These are phyloP conservation scores for Rhodinocichla rosea DNA, from an alignment of 2,113 vertebrate genomes.

Conservation along the genomic window DNA sequence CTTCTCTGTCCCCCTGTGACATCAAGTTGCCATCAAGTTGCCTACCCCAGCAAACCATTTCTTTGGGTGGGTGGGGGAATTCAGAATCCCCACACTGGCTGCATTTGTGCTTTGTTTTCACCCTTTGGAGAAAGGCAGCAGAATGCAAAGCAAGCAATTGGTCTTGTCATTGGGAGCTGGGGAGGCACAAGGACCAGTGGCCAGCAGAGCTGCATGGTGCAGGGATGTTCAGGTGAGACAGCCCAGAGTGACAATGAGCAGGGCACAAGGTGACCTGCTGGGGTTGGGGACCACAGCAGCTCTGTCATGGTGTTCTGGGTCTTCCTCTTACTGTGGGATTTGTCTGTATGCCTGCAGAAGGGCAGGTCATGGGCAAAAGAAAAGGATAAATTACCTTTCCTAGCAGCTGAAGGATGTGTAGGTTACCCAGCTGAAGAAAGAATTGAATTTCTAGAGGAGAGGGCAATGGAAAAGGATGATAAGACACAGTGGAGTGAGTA, in stretches of 20 bases:
- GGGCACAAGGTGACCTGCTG: neutral
- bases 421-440: neutral
- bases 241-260: neutral
- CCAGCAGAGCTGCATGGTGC: neutral
- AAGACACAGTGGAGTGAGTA: fast-evolving
- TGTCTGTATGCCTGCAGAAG: neutral
- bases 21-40: neutral
- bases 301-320: neutral
- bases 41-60: neutral
- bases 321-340: neutral
- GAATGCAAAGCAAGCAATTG: neutral
- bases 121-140: neutral
- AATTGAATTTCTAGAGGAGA: neutral
- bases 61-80: neutral
- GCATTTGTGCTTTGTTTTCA: neutral
- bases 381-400: neutral
- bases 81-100: neutral
- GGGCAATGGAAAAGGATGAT: neutral
- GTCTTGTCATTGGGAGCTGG: neutral
- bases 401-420: neutral
- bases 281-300: neutral
- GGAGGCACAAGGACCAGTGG: neutral
- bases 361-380: neutral
- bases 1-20: neutral
- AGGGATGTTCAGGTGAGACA: neutral